Conservation (phyloP, 1,140 invertebrate species). For the Drosophila ficusphila region DNA sequence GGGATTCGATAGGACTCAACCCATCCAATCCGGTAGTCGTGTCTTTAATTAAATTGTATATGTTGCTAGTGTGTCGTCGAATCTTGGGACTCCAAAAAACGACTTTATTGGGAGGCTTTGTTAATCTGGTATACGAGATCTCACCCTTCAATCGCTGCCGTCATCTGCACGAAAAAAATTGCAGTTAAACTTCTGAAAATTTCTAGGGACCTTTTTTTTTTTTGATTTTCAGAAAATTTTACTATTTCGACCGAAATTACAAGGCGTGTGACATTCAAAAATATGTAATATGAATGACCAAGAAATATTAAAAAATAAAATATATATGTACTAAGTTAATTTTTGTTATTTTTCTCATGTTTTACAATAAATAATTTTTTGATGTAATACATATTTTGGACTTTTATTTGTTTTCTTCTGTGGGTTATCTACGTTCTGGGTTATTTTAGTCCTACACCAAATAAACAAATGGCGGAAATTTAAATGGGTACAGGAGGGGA, state of each 20-base stretch:
- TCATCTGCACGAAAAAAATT: slow-evolving; percentile 8
- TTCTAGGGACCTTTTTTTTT: too few relatives aligned
- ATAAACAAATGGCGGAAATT: slow-evolving; percentile 81
- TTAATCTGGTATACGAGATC: slow-evolving; percentile 71
- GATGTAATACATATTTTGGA: too few relatives aligned
- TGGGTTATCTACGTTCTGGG: slow-evolving; percentile 61
- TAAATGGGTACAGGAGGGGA: slow-evolving; percentile 33
- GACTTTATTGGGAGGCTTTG: slow-evolving; percentile 54
- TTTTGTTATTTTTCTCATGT: too few relatives aligned
- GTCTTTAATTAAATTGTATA: slow-evolving; percentile 81
- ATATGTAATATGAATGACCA: too few relatives aligned
- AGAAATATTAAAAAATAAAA: too few relatives aligned
- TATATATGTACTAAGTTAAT: too few relatives aligned
- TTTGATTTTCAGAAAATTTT: too few relatives aligned
- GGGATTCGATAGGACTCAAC: slow-evolving; percentile 14
- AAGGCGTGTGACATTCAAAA: too few relatives aligned
- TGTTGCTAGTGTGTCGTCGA: slow-evolving; percentile 47
- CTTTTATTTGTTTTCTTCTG: neutral
- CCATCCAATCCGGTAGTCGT: slow-evolving; percentile 55
- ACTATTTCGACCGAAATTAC: too few relatives aligned
- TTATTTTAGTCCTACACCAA: slow-evolving; percentile 54
- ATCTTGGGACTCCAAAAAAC: slow-evolving; percentile 15
- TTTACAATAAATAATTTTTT: too few relatives aligned
- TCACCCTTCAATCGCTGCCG: slow-evolving; percentile 21
- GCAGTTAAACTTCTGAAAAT: too few relatives aligned